These are phyloP conservation scores for Cranoglanis bouderius DNA, from an alignment of 2,113 vertebrate genomes.

Conservation along the genomic window DNA sequence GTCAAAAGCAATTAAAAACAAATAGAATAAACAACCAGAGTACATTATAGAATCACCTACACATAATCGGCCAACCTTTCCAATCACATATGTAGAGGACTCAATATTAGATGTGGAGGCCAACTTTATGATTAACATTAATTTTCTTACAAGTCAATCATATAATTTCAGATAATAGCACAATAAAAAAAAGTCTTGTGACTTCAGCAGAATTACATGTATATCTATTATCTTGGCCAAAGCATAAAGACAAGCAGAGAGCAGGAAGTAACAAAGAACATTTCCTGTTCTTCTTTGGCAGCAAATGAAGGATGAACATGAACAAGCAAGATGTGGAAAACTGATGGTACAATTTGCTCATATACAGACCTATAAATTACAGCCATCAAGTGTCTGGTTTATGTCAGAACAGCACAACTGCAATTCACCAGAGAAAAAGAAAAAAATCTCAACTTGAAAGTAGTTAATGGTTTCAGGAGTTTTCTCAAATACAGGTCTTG, in stretches of 20 bases:
- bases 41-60: background rate
- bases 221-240: background rate
- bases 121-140: background rate
- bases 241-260: background rate
- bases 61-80: background rate
- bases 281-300: constrained; percentile 15
- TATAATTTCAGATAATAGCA: constrained; percentile 3
- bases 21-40: background rate
- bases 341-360: constrained; percentile 33
- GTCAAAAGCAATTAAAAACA: background rate
- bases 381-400: constrained; percentile 31
- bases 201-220: background rate
- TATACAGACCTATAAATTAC: constrained; percentile 16
- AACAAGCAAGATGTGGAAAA: constrained; percentile 18
- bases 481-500: constrained; percentile 33
- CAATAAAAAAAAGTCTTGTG: background rate
- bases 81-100: background rate
- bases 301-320: constrained; percentile 43
- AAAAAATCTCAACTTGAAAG: constrained; percentile 10
- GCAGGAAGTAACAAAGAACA: background rate
- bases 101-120: background rate
- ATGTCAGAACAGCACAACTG: constrained; percentile 25
- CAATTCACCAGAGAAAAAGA: constrained; percentile 9
- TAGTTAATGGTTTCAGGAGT: constrained; percentile 22
- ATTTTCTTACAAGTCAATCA: background rate